These are phyloP conservation scores for Spatulosminthurus flaviceps DNA, from an alignment of 2,888 invertebrate species.

Conservation along the genomic window DNA sequence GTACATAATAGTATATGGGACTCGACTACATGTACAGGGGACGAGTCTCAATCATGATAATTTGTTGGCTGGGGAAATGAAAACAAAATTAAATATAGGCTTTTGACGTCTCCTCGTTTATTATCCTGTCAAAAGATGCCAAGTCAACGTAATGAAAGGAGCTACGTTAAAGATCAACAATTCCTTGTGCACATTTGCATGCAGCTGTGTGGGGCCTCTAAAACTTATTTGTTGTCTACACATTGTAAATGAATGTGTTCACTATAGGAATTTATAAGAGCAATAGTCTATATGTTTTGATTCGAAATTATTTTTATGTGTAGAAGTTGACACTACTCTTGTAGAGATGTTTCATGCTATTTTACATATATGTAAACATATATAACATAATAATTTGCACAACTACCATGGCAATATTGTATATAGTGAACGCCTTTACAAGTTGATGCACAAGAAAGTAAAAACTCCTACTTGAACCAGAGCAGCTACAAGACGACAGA, in stretches of 20 bases:
- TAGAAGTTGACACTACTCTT: no score
- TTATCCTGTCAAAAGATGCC: constrained; percentile 18
- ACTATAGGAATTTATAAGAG: no score
- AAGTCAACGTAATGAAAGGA: not conserved
- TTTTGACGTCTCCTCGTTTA: constrained; percentile 12
- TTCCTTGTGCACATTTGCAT: not conserved
- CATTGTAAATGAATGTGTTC: not conserved
- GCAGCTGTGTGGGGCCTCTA: not conserved
- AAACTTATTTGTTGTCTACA: not conserved
- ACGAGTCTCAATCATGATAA: no score
- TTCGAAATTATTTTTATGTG: no score
- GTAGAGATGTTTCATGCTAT: no score
- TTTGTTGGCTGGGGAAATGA: not conserved
- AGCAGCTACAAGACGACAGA: not conserved
- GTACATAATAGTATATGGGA: no score
- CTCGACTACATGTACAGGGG: not conserved
- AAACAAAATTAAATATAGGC: not conserved
- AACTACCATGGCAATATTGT: no score
- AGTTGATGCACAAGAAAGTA: no score
- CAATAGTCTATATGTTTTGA: no score
- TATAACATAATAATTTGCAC: no score
- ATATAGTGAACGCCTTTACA: no score
- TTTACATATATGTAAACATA: no score
- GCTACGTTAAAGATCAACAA: not conserved
- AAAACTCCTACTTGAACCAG: not conserved